Conservation (phyloP, 2,797 vertebrate genomes). For the Pipistrellus pipistrellus region DNA sequence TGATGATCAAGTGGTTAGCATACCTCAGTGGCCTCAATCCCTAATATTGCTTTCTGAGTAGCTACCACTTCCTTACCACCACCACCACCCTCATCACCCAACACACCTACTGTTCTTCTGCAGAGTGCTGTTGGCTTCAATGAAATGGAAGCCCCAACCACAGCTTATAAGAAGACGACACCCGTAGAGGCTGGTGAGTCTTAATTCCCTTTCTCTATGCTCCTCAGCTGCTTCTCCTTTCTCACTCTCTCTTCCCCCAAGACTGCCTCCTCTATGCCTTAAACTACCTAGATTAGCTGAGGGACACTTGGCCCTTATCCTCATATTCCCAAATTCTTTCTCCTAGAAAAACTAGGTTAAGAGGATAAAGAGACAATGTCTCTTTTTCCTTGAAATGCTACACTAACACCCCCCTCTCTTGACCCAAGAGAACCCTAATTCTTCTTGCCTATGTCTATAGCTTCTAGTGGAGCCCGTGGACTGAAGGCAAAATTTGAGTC, state of each 20-base stretch:
- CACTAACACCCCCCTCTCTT: fast-evolving
- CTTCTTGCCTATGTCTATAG: constrained; percentile 81
- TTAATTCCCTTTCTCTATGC: neutral
- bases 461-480: constrained; percentile 91
- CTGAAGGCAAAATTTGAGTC: constrained; percentile 95
- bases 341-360: neutral
- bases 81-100: too few species aligned
- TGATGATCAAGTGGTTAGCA: neutral
- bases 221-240: neutral
- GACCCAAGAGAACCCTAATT: neutral
- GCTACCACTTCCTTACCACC: neutral
- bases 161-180: constrained; percentile 94
- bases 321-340: neutral
- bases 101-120: neutral
- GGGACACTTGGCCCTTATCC: neutral
- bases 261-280: neutral
- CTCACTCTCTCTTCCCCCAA: neutral
- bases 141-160: constrained; percentile 93
- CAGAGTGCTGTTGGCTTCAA: constrained; percentile 94
- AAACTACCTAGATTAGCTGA: neutral
- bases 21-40: neutral
- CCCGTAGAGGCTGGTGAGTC: constrained; percentile 94
- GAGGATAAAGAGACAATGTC: neutral
- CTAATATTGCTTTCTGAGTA: neutral
- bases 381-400: neutral